Evolutionary conservation across 2,797 vertebrate species (phyloP).

Genomic region (Cryptoprocta ferox): DNA sequence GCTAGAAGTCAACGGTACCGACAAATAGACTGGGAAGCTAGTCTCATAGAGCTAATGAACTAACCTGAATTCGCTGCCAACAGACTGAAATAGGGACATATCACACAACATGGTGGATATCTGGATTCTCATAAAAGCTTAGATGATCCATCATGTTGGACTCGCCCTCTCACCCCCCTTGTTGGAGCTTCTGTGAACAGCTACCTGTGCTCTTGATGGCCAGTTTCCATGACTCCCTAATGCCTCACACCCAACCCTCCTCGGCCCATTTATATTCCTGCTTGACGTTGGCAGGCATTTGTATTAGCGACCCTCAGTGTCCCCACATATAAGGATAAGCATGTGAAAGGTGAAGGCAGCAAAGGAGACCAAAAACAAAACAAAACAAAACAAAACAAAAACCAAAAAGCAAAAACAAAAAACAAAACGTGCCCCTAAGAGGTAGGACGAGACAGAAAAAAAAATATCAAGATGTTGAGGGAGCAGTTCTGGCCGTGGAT

Average conservation of each 20-base stretch:
- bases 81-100: not conserved
- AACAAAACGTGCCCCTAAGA: too few species aligned
- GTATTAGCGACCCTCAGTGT: not conserved
- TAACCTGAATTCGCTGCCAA: not conserved
- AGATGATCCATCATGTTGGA: not conserved
- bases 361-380: not conserved
- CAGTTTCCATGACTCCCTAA: not conserved
- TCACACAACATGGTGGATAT: not conserved
- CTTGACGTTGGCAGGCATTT: not conserved
- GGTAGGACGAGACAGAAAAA: not conserved
- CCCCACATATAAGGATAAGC: not conserved
- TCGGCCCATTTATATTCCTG: not conserved
- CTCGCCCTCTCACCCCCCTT: rapidly evolving
- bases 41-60: not conserved
- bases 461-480: not conserved
- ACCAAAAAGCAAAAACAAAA: not conserved
- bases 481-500: not conserved
- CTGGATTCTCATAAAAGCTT: not conserved
- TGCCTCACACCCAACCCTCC: not conserved
- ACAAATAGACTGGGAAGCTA: not conserved
- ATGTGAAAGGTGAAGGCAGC: not conserved
- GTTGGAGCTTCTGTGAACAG: not conserved
- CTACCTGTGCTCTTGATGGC: not conserved
- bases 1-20: not conserved
- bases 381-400: too few species aligned